Conservation (phyloP, 23 tunicate species). For the Styela clava region DNA sequence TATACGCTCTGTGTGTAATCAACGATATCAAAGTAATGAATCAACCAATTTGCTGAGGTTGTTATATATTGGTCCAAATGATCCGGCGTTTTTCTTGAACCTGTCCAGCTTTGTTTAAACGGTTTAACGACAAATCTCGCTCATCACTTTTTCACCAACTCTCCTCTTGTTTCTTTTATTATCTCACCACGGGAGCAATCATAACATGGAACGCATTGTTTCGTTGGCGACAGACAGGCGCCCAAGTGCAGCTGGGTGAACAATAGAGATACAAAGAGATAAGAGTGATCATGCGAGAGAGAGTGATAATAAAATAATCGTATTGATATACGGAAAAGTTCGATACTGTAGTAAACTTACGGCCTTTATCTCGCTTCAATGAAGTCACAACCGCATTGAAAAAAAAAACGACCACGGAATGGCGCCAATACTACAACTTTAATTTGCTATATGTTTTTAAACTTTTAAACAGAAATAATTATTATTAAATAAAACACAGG, state of each 20-base stretch:
- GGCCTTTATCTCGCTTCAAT: not conserved
- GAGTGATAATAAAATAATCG: slow-evolving; percentile 9
- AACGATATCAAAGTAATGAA: not conserved
- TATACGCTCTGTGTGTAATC: not conserved
- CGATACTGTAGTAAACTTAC: not conserved
- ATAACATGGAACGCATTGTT: slow-evolving; percentile 15
- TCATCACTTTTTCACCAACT: not conserved
- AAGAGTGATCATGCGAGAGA: slow-evolving; percentile 22
- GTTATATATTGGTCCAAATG: not conserved
- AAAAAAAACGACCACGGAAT: too few relatives aligned
- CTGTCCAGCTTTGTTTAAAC: slow-evolving; percentile 3
- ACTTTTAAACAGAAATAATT: too few relatives aligned
- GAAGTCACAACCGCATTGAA: too few relatives aligned
- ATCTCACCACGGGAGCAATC: slow-evolving; percentile 22
- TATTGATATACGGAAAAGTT: not conserved
- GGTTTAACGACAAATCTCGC: slow-evolving; percentile 1
- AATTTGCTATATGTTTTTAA: too few relatives aligned
- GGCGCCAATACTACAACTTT: too few relatives aligned
- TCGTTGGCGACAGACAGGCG: slow-evolving; percentile 40
- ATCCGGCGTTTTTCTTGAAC: slow-evolving; percentile 6
- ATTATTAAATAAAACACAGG: too few relatives aligned
- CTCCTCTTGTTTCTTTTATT: slow-evolving; percentile 14
- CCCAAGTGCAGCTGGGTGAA: slow-evolving; percentile 21
- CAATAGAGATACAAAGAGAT: slow-evolving; percentile 30
- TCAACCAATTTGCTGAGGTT: not conserved